A percentile compares a stretch with the other conserved stretches of the same genome.
Conservation (phyloP, 2,113 vertebrate genomes). For the Tragelaphus strepsiceros region DNA sequence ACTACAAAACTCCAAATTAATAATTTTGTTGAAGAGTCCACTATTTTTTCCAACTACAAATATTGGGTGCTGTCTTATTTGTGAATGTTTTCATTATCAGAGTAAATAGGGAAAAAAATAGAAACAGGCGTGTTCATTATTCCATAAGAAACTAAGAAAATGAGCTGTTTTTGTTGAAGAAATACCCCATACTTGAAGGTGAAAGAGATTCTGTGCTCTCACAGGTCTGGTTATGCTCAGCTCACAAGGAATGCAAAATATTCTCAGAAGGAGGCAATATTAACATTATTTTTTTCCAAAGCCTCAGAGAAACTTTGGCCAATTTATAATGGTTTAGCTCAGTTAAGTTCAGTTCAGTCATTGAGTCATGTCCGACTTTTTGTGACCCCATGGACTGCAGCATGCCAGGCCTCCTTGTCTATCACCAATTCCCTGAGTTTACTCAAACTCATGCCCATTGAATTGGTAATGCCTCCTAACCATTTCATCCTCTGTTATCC, state of each 20-base stretch:
- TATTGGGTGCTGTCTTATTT: neutral
- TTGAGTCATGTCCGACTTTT: too few species aligned
- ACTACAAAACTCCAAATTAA: neutral
- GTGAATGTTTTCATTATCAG: neutral
- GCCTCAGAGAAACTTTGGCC: neutral
- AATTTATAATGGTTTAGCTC: neutral
- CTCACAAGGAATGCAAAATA: neutral
- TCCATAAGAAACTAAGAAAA: neutral
- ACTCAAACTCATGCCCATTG: too few species aligned
- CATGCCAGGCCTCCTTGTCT: too few species aligned
- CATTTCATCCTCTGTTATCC: too few species aligned
- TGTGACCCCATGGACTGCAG: too few species aligned
- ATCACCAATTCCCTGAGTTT: too few species aligned
- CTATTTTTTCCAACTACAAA: neutral
- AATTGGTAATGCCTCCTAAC: too few species aligned
- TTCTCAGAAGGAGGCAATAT: neutral
- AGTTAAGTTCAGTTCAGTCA: too few species aligned
- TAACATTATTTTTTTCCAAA: neutral
- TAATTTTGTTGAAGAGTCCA: neutral
- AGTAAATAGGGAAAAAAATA: neutral
- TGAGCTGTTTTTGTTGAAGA: neutral
- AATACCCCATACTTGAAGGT: neutral
- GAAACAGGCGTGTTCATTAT: neutral
- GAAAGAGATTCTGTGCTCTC: neutral
- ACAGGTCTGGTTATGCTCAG: neutral